Base-by-base conservation (phyloP, 2,797 vertebrate species). In the Falco novaeseelandiae region DNA sequence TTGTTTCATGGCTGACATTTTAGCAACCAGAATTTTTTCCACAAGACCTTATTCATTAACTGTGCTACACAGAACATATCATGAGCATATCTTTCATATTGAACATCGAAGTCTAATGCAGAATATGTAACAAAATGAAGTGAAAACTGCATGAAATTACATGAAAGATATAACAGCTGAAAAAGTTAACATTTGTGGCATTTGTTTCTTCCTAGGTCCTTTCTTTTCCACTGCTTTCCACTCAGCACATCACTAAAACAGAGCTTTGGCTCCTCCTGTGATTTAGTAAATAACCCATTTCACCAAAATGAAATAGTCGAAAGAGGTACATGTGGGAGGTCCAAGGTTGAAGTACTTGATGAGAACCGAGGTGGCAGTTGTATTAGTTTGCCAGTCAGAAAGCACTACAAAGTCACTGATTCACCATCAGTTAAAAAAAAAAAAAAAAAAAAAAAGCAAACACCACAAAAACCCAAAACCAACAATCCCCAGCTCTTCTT, bases 231-330 rank as follows among this genome's bases (percentile, higher is more conserved):
- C 40, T 73, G 54, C 19, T 72, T 93, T 61, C 54, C 54, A 91
- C 91, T 86, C 59, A 84, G 29, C 23, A 88, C 55, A 89, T 38
- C 26, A 94, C 52, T 88, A 90, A 93, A 95, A 94, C 58, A 93
- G 44, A 85, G 63, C 17, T 94, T 69, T 94, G 71, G 86, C 30
- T 90, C 69, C 81, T 93, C 66, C 66, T 87, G 76, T 90, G 77
- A 97, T 87, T 74, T 94, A 69, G 73, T 95, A 89, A 91, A 93
- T 55, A 87, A 73, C 46, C 30, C 55, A 63, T 95, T 96, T 96
- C 74, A 96, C 83, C 62, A 93, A 94, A 96, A 94, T 89, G 62
- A 96, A 97, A 96, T 32, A 89, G 82, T 17, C 83, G 61, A 88
- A 96, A 91, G 83, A 90, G 49, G 74, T 96, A 78, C 89, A 57